phyloP scores from a whole-genome alignment of 1,140 invertebrate genomes.

The Drosophila orosa region DNA sequence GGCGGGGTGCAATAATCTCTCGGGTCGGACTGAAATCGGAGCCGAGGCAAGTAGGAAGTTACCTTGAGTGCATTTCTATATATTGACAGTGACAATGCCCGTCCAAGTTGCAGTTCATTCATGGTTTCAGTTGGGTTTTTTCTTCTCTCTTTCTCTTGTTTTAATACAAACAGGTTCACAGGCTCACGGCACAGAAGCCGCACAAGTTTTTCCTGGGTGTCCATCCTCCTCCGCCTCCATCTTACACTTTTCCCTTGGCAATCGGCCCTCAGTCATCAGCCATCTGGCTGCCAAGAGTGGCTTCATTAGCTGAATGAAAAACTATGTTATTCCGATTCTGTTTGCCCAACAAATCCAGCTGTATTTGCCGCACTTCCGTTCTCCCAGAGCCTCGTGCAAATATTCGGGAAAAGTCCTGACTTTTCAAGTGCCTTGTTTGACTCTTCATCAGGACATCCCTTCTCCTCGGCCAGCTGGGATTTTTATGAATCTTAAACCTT shows the following conservation, averaged over 20 bases:
- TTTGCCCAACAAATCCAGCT: conserved; percentile 57
- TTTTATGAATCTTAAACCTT: conserved; percentile 6
- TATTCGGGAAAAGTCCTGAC: conserved; percentile 49
- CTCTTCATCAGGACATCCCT: conserved; percentile 46
- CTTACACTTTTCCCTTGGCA: conserved; percentile 21
- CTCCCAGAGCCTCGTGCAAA: conserved; percentile 43
- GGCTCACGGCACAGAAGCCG: conserved; percentile 75
- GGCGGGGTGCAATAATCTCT: conserved; percentile 64
- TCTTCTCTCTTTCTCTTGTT: background rate
- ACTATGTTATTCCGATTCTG: conserved; percentile 45
- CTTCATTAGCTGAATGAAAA: conserved; percentile 45
- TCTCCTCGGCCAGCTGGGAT: conserved; percentile 60
- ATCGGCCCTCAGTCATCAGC: conserved; percentile 1
- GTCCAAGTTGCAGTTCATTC: conserved; percentile 71
- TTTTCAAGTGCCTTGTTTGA: conserved; percentile 68
- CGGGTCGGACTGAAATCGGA: conserved; percentile 74
- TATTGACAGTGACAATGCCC: conserved; percentile 79
- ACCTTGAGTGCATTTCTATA: conserved; percentile 80
- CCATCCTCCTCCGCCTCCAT: conserved; percentile 9
- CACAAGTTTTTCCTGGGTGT: conserved; percentile 65
- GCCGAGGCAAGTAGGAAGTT: conserved; percentile 75
- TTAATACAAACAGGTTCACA: conserved; percentile 74
- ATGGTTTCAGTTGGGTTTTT: conserved; percentile 61
- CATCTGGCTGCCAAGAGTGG: conserved; percentile 18
- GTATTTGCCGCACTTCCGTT: conserved; percentile 57